These are phyloP conservation scores for Phasia obesa DNA, from an alignment of 2,888 invertebrate genomes.

Conservation along the genomic window DNA sequence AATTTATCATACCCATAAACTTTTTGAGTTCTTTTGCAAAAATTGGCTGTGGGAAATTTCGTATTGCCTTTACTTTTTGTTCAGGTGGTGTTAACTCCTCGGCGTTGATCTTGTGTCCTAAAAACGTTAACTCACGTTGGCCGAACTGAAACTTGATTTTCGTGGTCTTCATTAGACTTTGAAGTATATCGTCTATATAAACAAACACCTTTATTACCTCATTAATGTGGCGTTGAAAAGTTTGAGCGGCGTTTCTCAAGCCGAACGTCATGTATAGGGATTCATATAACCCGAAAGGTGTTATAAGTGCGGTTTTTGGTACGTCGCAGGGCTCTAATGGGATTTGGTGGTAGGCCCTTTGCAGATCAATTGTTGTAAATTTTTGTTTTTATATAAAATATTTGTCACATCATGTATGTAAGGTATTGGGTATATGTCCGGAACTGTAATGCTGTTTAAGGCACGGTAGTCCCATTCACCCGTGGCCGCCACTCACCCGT, in stretches of 20 bases:
- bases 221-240: neutral
- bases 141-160: too few species aligned
- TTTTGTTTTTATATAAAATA: too few species aligned
- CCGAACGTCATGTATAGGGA: neutral
- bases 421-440: neutral
- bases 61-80: too few species aligned
- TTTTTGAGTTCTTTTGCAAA: too few species aligned
- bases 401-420: neutral
- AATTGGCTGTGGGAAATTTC: too few species aligned
- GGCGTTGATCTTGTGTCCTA: too few species aligned
- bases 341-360: neutral
- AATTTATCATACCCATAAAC: slow-evolving; percentile 14
- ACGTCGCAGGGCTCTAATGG: neutral
- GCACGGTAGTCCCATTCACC: neutral
- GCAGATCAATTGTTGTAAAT: neutral
- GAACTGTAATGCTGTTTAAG: neutral
- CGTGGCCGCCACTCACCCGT: neutral
- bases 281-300: neutral
- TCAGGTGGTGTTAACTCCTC: too few species aligned
- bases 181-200: neutral
- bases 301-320: neutral
- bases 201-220: neutral
- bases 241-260: neutral
- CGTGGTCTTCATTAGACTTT: too few species aligned
- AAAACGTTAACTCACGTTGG: too few species aligned